Evolutionary conservation across 2,797 vertebrate species (phyloP).

Genomic region (Trachurus trachurus): DNA sequence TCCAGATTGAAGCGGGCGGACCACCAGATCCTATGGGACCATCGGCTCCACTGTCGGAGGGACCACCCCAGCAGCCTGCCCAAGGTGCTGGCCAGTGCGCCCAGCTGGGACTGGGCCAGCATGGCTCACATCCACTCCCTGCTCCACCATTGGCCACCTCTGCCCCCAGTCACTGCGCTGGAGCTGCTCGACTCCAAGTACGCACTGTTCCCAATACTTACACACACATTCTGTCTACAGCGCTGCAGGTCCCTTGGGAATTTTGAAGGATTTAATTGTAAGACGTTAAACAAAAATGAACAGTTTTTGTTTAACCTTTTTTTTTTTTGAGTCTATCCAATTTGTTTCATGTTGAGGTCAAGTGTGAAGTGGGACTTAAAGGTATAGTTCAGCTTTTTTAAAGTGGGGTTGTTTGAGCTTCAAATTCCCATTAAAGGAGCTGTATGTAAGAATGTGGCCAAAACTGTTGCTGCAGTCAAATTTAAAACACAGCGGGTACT

Average conservation of each 20-base stretch:
- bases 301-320: too few species aligned
- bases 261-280: background rate
- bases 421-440: too few species aligned
- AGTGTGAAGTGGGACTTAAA: background rate
- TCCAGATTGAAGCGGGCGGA: slow-evolving; percentile 93
- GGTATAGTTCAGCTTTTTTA: too few species aligned
- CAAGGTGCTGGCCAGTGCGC: slow-evolving; percentile 92
- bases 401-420: too few species aligned
- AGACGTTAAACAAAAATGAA: too few species aligned
- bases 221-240: background rate
- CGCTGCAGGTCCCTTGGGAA: background rate
- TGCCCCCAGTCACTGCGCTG: slow-evolving; percentile 92
- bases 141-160: slow-evolving; percentile 91
- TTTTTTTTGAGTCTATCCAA: too few species aligned
- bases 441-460: too few species aligned
- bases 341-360: background rate
- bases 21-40: slow-evolving; percentile 95
- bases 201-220: slow-evolving; percentile 30
- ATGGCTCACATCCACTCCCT: slow-evolving; percentile 93
- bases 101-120: slow-evolving; percentile 95
- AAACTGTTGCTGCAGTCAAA: too few species aligned
- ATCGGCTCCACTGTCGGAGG: slow-evolving; percentile 88
- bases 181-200: slow-evolving; percentile 96
- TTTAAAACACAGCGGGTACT: too few species aligned
- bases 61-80: slow-evolving; percentile 90